Base-by-base conservation (phyloP, 1,140 invertebrate species). In the Chironomus tepperi region DNA sequence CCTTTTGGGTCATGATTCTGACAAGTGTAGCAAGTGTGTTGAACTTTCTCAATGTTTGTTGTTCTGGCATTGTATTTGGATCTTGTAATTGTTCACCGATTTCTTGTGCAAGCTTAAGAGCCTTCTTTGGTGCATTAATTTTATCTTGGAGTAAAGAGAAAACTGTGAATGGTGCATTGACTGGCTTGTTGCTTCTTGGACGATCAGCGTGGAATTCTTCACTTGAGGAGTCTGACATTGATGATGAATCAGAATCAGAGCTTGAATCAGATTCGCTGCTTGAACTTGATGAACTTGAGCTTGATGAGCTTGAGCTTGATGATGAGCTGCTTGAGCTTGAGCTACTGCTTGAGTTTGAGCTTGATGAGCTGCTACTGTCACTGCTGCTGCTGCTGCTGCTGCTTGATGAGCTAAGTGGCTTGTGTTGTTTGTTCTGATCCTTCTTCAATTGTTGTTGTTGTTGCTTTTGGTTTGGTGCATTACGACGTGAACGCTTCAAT, bases 31-130 rank as follows among this genome's bases (percentile, higher is more conserved):
- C 82, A n/a, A 91, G 77, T 19, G 88, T 86, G 47, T 84, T 85
- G 80, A 87, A 90, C 78, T 88, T 90, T 15, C 85, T 84, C 0
- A 90, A 78, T 43, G 87, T 86, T 16, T 87, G 81, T 64, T 84
- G 75, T 76, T 85, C 83, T 0, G 84, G 83, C 76, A 88, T 86
- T n/a, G 84, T 80, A 76, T 84, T 85, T 0, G 86, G 83, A 57
- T 86, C 81, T 75, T 88, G 83, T 6, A 90, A 70, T 74, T 88
- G 86, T 57, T 84, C 79, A 18, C 82, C 85, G 16, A 91, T 87
- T 77, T 88, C 79, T 72, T 82, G 76, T 2, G 86, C 80, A 0
- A 90, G 76, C 24, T 85, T 85, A 67, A 84, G 79, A 1, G 83
- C 83, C 15, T 79, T 79, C 75, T 83, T 77, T 2, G 83, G 78